Evolutionary conservation across 2,113 vertebrate species (phyloP).

Genomic region (Crotalus helleri): DNA sequence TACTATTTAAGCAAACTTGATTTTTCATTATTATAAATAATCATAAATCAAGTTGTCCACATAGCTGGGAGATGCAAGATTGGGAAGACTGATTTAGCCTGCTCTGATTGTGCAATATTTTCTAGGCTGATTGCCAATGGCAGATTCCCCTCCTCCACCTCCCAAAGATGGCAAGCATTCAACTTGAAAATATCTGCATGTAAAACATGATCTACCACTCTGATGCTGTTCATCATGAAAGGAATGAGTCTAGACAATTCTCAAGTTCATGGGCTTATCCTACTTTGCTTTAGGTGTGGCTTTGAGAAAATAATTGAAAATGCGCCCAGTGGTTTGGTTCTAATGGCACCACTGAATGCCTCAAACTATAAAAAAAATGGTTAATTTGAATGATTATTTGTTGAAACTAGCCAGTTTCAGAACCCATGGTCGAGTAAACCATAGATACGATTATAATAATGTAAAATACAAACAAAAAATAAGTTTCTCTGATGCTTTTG

Average conservation of each 20-base stretch:
- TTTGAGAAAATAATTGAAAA: neutral
- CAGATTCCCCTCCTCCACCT: neutral
- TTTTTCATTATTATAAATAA: neutral
- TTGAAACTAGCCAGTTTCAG: neutral
- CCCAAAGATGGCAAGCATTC: neutral
- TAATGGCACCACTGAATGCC: neutral
- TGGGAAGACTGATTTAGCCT: neutral
- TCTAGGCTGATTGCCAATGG: neutral
- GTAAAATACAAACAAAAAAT: neutral
- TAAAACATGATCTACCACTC: neutral
- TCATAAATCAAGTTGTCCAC: neutral
- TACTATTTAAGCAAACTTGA: neutral
- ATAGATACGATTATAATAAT: constrained; percentile 16
- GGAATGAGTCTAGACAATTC: neutral
- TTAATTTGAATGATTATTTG: neutral
- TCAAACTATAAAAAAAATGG: neutral
- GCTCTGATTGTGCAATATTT: neutral
- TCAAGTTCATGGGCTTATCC: neutral
- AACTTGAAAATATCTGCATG: neutral
- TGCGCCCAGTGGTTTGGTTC: neutral
- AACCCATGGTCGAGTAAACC: neutral
- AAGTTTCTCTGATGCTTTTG: neutral
- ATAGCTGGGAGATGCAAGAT: neutral
- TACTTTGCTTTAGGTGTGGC: neutral
- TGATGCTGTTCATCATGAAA: neutral